Evolutionary conservation across 2,113 vertebrate species (phyloP).

Genomic region (Blennius ocellaris): DNA sequence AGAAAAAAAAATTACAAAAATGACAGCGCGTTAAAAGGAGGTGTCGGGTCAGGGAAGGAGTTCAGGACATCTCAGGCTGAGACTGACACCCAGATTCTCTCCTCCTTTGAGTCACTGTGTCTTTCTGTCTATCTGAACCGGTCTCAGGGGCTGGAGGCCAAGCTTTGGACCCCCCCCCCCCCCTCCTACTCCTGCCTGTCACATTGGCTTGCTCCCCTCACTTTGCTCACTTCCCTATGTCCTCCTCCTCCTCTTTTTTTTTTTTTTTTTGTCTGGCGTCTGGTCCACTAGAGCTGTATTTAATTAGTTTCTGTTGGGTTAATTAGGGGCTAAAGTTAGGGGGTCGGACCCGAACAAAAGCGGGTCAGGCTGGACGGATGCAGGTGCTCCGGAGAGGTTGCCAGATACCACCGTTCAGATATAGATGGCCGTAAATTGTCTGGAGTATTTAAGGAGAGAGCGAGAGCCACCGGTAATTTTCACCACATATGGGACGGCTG

Average conservation of each 20-base stretch:
- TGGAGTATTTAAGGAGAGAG: constrained; percentile 40
- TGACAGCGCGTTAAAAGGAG: constrained; percentile 24
- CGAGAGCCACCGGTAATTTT: constrained; percentile 29
- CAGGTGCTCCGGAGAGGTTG: constrained; percentile 77
- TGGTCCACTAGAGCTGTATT: constrained; percentile 80
- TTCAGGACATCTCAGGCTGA: constrained; percentile 17
- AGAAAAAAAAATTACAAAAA: too few species aligned
- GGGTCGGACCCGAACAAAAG: constrained; percentile 80
- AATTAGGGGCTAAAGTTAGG: constrained; percentile 84
- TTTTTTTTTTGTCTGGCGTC: constrained; percentile 63
- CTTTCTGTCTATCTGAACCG: constrained; percentile 25
- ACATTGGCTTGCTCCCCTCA: constrained; percentile 44
- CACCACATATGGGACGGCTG: constrained; percentile 22
- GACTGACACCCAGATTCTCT: constrained; percentile 9
- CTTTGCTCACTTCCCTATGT: constrained; percentile 47
- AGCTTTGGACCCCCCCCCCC: constrained; percentile 30
- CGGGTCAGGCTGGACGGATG: constrained; percentile 77
- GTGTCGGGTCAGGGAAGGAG: constrained; percentile 28
- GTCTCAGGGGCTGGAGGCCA: constrained; percentile 50
- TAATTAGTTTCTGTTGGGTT: constrained; percentile 87
- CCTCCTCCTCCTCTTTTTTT: constrained; percentile 29
- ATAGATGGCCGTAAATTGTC: constrained; percentile 72
- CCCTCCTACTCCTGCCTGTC: constrained; percentile 44
- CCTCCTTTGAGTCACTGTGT: constrained; percentile 13
- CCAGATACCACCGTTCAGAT: constrained; percentile 83